Evolutionary conservation across 2,888 invertebrate species (phyloP), one percentile per base, ranked within the genome.

Genomic region (Hypsopygia costalis): DNA sequence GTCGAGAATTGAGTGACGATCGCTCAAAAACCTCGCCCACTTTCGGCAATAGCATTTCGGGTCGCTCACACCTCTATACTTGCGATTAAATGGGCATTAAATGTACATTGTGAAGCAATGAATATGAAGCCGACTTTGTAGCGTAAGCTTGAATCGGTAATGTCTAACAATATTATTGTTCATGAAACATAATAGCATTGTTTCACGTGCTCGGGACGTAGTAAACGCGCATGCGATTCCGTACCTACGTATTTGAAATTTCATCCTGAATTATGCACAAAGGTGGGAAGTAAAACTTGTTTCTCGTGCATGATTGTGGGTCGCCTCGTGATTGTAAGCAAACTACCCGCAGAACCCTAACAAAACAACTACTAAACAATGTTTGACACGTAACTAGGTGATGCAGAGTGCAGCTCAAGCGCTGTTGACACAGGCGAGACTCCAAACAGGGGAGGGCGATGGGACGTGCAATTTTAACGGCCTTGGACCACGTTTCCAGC

Each of bases 391-490:
- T 73, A 79, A 75, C 79, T 69, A 74, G 73, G 68, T 73, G 74
- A 69, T 72, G 73, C 65, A 69, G 69, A 71, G 69, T 72, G 68
- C 71, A 66, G 66, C 66, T 66, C 64, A 66, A 58, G 64, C 67
- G 59, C 47, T 81, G 81, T 86, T 77, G 75, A 77, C 76, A 72
- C 58, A 69, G 16, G 64, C 52, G 58, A 62, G 60, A 62, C 51
- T 63, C 68, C 61, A 69, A 72, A 71, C 73, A 71, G 55, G 55
- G 61, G 57, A 58, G 68, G 62, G 71, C 69, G 69, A 70, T 67
- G 69, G 71, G 43, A 69, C 70, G 70, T 78, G 78, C 74, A 83
- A 83, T 81, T 81, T 83, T 83, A 83, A 76, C 70, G 61, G 62
- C 66, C 64, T 67, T 64, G 67, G 67, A 68, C 64, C 51, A 49